Percentiles rank a stretch among this genome's conserved stretches.
Conservation (phyloP, 2,113 vertebrate species). For the Proteles cristata region DNA sequence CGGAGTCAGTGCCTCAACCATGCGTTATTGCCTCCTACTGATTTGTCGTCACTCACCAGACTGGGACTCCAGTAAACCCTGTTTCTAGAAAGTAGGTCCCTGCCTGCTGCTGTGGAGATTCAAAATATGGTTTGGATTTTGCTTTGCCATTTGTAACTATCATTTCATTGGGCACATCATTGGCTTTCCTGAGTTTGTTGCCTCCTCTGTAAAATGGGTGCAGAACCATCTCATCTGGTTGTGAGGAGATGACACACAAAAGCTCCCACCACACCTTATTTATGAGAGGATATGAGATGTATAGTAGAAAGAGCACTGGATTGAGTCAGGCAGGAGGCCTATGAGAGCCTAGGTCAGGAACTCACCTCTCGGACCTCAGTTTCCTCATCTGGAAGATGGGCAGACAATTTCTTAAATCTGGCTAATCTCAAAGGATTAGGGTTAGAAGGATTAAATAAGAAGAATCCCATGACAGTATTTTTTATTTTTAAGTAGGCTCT, state of each 20-base stretch:
- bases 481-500: not conserved
- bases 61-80: not conserved
- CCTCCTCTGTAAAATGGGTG: not conserved
- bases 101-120: not conserved
- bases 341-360: not conserved
- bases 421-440: not conserved
- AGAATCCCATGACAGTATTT: not conserved
- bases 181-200: not conserved
- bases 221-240: not conserved
- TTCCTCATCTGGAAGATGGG: slow-evolving; percentile 2
- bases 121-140: slow-evolving; percentile 20
- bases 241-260: not conserved
- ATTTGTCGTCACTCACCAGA: not conserved
- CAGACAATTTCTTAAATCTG: not conserved
- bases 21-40: not conserved
- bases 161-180: not conserved
- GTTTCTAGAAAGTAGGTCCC: slow-evolving; percentile 15
- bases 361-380: not conserved
- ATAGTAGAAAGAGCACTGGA: not conserved
- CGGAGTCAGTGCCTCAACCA: not conserved
- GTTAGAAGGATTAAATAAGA: not conserved
- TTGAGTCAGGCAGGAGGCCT: not conserved
- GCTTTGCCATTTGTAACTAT: not conserved
- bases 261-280: not conserved
- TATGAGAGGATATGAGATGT: not conserved